Percentiles rank a stretch among this genome's conserved stretches.
Conservation (phyloP, 2,113 vertebrate species). For the Otis tarda region DNA sequence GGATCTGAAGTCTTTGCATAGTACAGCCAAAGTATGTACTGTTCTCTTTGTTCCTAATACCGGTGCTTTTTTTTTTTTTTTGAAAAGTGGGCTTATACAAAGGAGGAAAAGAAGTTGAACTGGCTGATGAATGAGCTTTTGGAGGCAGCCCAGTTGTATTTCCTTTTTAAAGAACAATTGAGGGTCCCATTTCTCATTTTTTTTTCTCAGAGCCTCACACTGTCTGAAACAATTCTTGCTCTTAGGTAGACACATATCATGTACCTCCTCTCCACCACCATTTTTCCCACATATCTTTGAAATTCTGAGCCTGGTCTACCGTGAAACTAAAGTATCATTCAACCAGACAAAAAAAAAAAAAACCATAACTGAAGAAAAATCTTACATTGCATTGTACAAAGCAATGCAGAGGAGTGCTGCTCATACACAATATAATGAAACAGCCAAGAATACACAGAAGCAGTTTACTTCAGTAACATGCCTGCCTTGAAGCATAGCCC, state of each 20-base stretch:
- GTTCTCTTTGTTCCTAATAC: not conserved
- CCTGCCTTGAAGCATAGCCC: not conserved
- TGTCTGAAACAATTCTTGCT: not conserved
- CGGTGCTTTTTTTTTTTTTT: not conserved
- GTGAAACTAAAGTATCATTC: not conserved
- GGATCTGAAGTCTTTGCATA: not conserved
- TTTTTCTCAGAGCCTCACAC: not conserved
- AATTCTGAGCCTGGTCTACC: not conserved
- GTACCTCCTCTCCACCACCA: not conserved
- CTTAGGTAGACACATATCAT: not conserved
- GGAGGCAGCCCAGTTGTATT: fast-evolving
- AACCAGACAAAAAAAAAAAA: not conserved
- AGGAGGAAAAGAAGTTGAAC: not conserved
- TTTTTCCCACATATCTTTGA: not conserved
- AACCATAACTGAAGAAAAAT: not conserved
- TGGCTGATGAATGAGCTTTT: not conserved
- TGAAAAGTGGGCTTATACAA: not conserved
- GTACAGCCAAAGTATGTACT: not conserved
- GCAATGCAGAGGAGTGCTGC: not conserved
- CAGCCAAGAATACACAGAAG: not conserved
- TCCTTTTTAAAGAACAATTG: not conserved
- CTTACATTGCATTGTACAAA: not conserved
- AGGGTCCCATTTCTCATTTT: not conserved
- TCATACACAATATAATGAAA: not conserved
- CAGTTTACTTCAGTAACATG: not conserved